Base-by-base conservation (phyloP, 2,888 invertebrate species). In the Caenorhabditis doughertyi region DNA sequence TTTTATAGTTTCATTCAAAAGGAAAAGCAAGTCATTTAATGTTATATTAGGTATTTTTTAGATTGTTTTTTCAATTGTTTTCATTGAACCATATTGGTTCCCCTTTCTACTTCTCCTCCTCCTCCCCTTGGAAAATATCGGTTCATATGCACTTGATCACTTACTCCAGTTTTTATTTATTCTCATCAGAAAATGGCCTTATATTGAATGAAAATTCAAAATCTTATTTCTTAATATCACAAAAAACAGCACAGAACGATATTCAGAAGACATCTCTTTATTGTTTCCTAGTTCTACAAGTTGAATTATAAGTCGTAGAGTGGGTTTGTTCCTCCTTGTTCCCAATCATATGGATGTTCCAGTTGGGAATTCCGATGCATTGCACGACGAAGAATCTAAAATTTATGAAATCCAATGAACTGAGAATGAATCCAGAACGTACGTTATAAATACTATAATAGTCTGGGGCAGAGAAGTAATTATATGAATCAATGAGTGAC, bases 281-380 rank as follows among this genome's bases (percentile, higher is more conserved):
- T n/a, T n/a, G n/a, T n/a, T n/a, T n/a, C n/a, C n/a, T n/a, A n/a
- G n/a, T n/a, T n/a, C n/a, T n/a, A n/a, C n/a, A n/a, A n/a, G n/a
- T n/a, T n/a, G n/a, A 44, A 42, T 81, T 39, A 81, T 27, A 81
- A 47, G 44, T 81, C 81, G 18, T 23, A 25, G 8, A 81, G 32
- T 16, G 72, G 29, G 18, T 67, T 72, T 16, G 51, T 60, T n/a
- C 81, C 81, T 29, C 77, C 77, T 18, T 42, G 44, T 35, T 81
- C 81, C 81, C 81, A 81, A 72, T 81, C 81, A 39, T 77, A 81
- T n/a, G 76, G 81, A 55, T 77, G 71, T 39, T 81, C 81, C 13
- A 64, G 71, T 21, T 71, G 58, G 7, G 71, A 53, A 47, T 60
- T 81, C 21, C 71, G 65, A 21, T 67, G 58, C 25, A 81, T 76